Percentiles rank a stretch among this genome's conserved stretches.
These are phyloP conservation scores for Phocoena phocoena DNA, from an alignment of 2,113 vertebrate genomes.

Conservation along the genomic window DNA sequence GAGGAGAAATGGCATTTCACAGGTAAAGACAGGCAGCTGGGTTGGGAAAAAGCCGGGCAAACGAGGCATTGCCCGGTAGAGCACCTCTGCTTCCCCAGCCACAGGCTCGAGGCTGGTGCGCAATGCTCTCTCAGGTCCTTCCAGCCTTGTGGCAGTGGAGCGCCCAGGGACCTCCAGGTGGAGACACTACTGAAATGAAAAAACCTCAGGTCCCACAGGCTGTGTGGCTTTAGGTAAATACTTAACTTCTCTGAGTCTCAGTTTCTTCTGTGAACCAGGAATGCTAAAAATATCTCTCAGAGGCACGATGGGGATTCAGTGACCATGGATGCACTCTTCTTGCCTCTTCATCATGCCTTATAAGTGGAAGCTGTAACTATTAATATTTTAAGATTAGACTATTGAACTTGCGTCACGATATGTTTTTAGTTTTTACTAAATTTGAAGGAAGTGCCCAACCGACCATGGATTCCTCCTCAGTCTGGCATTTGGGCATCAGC, in stretches of 20 bases:
- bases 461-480: not conserved
- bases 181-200: not conserved
- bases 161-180: not conserved
- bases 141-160: rapidly evolving
- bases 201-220: not conserved
- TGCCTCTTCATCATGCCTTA: not conserved
- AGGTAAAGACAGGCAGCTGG: not conserved
- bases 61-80: rapidly evolving
- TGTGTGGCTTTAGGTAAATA: not conserved
- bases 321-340: rapidly evolving
- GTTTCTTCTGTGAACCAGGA: not conserved
- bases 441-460: not conserved
- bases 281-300: too few relatives aligned
- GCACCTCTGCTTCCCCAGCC: too few relatives aligned
- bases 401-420: not conserved
- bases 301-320: not conserved
- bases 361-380: not conserved
- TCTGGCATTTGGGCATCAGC: not conserved
- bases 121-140: rapidly evolving
- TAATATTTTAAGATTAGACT: not conserved
- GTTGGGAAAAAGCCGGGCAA: rapidly evolving
- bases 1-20: not conserved
- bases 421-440: not conserved
- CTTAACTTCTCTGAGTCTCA: not conserved
- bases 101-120: too few relatives aligned